Evolutionary conservation across 2,113 vertebrate genomes (phyloP).

Genomic region (Oxyruncus cristatus): DNA sequence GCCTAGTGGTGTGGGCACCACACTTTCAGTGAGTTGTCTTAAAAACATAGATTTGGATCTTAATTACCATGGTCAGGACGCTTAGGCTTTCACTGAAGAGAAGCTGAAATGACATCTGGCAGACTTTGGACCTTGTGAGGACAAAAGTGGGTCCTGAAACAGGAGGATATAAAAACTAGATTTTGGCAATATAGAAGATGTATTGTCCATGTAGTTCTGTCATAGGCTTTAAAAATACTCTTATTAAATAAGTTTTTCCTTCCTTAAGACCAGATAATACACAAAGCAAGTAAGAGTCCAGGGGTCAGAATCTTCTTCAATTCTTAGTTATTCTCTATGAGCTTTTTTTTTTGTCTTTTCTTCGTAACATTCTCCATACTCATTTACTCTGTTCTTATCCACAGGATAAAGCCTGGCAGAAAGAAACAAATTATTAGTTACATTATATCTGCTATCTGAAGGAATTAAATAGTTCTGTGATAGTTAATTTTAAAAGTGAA

Average conservation of each 20-base stretch:
- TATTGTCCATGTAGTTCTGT: conserved; percentile 48
- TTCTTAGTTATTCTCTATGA: conserved; percentile 78
- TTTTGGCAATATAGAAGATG: conserved; percentile 76
- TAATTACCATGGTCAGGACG: neutral
- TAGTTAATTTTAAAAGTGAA: neutral
- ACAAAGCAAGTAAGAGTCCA: conserved; percentile 31
- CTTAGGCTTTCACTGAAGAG: neutral
- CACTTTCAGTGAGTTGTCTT: neutral
- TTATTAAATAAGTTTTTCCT: conserved; percentile 51
- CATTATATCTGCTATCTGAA: neutral
- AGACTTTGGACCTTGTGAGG: neutral
- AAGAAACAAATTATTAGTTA: neutral
- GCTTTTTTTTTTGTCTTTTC: conserved; percentile 81
- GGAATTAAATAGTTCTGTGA: neutral
- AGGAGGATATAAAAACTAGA: conserved; percentile 57
- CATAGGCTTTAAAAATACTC: conserved; percentile 67
- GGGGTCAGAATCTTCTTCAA: neutral
- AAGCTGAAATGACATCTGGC: conserved; percentile 22
- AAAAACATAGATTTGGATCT: neutral
- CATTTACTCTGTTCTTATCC: conserved; percentile 89
- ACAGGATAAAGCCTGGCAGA: conserved; percentile 82
- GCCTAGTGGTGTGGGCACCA: neutral
- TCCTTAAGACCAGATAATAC: conserved; percentile 48
- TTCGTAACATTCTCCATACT: conserved; percentile 85
- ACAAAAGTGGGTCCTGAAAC: neutral